A percentile compares a stretch with the other conserved stretches of the same genome.
These are phyloP conservation scores for Actias luna DNA, from an alignment of 2,888 invertebrate species.

Conservation along the genomic window DNA sequence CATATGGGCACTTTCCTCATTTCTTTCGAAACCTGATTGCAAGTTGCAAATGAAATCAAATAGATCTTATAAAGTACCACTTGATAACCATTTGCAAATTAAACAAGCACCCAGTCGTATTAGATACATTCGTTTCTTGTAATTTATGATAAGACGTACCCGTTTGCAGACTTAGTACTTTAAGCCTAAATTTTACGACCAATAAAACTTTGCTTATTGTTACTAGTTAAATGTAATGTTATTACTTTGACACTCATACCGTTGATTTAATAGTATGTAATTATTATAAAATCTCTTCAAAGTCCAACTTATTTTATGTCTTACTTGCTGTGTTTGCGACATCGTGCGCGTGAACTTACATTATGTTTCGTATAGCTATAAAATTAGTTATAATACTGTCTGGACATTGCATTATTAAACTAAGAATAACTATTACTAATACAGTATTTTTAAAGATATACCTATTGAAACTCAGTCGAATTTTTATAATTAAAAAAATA, in stretches of 20 bases:
- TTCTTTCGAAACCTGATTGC: background rate
- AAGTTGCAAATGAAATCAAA: conserved; percentile 14
- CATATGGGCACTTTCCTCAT: too few species aligned
- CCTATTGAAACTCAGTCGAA: too few species aligned
- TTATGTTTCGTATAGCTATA: too few species aligned
- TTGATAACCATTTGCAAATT: conserved; percentile 22
- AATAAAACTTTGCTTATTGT: conserved; percentile 7
- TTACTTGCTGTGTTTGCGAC: too few species aligned
- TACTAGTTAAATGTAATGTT: background rate
- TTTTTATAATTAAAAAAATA: too few species aligned
- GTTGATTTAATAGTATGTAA: background rate
- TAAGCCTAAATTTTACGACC: background rate
- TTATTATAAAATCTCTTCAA: background rate
- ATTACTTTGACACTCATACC: background rate
- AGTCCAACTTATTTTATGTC: background rate
- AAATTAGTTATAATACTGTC: too few species aligned
- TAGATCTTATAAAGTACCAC: conserved; percentile 17
- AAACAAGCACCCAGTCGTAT: conserved; percentile 18
- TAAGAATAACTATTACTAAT: too few species aligned
- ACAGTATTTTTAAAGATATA: too few species aligned
- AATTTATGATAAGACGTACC: background rate
- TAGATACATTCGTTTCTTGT: conserved; percentile 1
- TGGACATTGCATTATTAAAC: too few species aligned
- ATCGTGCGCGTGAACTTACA: too few species aligned
- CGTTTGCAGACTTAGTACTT: background rate